Evolutionary conservation across 2,888 invertebrate genomes (phyloP), one percentile per base, ranked within the genome.

Genomic region (Epirrita christyi): DNA sequence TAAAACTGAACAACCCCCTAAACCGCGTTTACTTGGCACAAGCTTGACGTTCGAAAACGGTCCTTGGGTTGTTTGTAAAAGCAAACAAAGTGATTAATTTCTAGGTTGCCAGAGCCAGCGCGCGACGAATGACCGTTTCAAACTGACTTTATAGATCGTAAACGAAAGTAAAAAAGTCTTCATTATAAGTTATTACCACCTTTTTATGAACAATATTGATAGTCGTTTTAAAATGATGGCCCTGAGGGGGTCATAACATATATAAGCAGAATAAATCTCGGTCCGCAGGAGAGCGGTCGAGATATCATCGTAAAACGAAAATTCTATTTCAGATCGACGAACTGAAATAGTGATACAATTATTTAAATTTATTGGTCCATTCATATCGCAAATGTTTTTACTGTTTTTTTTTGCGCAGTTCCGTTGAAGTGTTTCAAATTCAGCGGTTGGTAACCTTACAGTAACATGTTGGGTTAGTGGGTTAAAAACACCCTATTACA

Each of bases 301-400:
- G 54, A 37, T 42, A 46, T 53, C 50, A 53, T 61, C 61, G 57
- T 61, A 48, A 58, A 64, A 54, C 44, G 29, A 34, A 59, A 57
- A 63, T 60, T 55, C 37, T 54, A 54, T 50, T 58, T 37, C 11
- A 4, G 28, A 49, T 1, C 41, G 3, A 11, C 10, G 28, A 14
- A 42, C 32, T 29, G 11, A 14, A 46, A 49, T 54, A 54, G 11
- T 34, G 8, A 53, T 40, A 49, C 8, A 42, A 46, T 38, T 13
- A 44, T 45, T 7, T 29, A 1, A 45, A 45, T 54, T 46, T 50
- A 50, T 46, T 27, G 46, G 34, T 50, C 28, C 50, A 54, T 57
- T 43, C 43, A 48, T 52, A 57, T 38, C 15, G 37, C n/a, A 13
- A 29, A 29, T 29, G 9, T 29, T 29, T 5, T 29, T 29, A 6